A percentile compares a stretch with the other conserved stretches of the same genome.
phyloP scores from a whole-genome alignment of 1,140 invertebrate species.

The Solenopsis fugax region DNA sequence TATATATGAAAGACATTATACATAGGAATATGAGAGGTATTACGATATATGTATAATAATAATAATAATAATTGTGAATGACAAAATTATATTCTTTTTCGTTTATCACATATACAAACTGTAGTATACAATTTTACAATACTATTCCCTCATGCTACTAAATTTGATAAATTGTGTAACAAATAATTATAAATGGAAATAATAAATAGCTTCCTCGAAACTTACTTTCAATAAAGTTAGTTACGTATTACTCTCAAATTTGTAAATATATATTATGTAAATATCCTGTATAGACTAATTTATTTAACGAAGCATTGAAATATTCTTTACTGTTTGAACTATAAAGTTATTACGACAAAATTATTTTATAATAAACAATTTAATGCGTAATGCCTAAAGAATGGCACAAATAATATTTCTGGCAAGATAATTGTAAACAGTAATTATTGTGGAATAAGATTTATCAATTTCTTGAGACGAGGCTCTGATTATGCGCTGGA shows the following conservation, averaged over 20 bases:
- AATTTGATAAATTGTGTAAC: not conserved
- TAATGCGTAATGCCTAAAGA: not conserved
- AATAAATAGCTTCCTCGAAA: conserved; percentile 11
- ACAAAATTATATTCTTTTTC: conserved; percentile 9
- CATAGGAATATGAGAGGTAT: not conserved
- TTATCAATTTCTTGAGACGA: conserved; percentile 55
- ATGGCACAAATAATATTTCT: conserved; percentile 19
- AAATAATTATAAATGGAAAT: conserved; percentile 29
- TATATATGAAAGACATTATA: conserved; percentile 14
- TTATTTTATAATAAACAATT: not conserved
- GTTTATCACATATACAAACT: conserved; percentile 6
- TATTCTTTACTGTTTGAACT: not conserved
- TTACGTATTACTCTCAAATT: not conserved
- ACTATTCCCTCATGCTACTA: not conserved
- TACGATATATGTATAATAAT: not conserved
- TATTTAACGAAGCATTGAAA: not conserved
- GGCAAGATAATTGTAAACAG: conserved; percentile 23
- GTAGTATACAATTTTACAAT: not conserved
- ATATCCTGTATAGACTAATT: not conserved
- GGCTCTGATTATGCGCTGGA: conserved; percentile 37
- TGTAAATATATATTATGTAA: conserved; percentile 28
- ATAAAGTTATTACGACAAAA: not conserved
- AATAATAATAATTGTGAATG: not conserved
- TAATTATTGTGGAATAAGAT: conserved; percentile 42
- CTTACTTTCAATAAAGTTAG: not conserved